Evolutionary conservation across 2,797 vertebrate genomes (phyloP).

Genomic region (Crypturellus tataupa): DNA sequence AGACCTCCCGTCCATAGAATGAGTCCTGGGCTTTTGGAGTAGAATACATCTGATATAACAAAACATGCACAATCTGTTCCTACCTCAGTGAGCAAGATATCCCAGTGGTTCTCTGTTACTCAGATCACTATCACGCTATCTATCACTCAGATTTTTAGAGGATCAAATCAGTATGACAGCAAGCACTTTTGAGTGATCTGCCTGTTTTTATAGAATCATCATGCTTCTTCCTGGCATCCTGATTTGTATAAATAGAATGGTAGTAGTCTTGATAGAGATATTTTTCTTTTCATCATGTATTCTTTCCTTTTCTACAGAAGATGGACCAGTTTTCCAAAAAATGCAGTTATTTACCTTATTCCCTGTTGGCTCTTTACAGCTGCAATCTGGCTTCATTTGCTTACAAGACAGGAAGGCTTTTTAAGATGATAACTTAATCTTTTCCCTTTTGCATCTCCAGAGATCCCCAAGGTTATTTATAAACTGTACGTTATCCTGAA

Average conservation of each 20-base stretch:
- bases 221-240: neutral
- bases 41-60: neutral
- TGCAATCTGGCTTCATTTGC: neutral
- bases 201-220: neutral
- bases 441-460: neutral
- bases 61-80: neutral
- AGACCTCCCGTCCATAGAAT: neutral
- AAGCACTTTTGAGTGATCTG: neutral
- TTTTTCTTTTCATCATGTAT: neutral
- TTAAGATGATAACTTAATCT: neutral
- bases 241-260: neutral
- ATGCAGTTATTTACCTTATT: neutral
- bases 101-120: neutral
- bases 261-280: neutral
- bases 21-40: neutral
- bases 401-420: neutral
- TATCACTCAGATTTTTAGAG: neutral
- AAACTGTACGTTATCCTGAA: neutral
- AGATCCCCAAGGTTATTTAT: neutral
- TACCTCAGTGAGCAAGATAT: neutral
- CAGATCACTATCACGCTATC: neutral
- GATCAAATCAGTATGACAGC: neutral
- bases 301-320: neutral
- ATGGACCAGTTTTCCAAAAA: neutral
- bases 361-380: neutral